Conservation (phyloP, 64 coral and sea anemone species). For the Acropora yongei region DNA sequence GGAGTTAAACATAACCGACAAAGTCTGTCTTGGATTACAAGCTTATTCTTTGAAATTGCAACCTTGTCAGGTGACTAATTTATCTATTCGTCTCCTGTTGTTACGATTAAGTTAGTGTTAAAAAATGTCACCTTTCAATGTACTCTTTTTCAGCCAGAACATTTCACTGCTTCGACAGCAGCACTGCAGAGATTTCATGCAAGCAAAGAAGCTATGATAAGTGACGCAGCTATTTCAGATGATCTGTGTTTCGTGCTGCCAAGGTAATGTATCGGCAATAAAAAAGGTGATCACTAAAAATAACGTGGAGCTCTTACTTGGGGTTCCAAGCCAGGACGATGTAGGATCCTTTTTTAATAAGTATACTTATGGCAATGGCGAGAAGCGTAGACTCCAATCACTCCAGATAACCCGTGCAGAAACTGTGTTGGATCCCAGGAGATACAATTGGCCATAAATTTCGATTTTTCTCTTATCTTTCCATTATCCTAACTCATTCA, state of each 20-base stretch:
- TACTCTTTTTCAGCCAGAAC: constrained; percentile 25
- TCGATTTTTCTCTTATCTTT: no score
- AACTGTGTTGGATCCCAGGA: no score
- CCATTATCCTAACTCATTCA: no score
- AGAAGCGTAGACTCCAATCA: no score
- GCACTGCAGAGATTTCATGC: constrained; percentile 29
- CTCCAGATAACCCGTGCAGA: no score
- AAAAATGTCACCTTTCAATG: not conserved
- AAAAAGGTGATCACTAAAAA: no score
- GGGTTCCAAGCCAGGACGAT: no score
- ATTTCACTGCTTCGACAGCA: constrained; percentile 46
- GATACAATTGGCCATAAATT: no score
- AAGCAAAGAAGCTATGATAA: not conserved
- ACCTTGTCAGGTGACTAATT: constrained; percentile 34
- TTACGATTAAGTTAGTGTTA: no score
- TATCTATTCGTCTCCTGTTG: not conserved
- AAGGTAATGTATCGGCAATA: constrained; percentile 10
- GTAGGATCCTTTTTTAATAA: no score
- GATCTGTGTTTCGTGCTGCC: constrained; percentile 69
- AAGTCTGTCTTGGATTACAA: constrained; percentile 52
- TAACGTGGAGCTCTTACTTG: no score
- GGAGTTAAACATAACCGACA: constrained; percentile 65
- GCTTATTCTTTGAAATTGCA: constrained; percentile 36
- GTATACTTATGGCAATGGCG: no score
- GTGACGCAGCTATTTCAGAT: constrained; percentile 51